Conservation (phyloP, 2,797 vertebrate genomes). For the Anabacerthia variegaticeps region DNA sequence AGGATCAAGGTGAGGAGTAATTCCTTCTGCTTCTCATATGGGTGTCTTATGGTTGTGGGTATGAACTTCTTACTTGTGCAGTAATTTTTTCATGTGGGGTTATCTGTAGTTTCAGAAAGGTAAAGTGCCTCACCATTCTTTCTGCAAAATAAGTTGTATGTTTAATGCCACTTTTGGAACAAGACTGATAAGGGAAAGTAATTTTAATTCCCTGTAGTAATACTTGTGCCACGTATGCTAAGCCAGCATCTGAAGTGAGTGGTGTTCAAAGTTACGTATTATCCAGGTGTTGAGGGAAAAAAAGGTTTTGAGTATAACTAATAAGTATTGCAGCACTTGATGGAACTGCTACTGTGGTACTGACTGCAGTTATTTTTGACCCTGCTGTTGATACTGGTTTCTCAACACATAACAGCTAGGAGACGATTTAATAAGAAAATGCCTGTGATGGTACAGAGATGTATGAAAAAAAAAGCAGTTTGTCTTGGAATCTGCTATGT, state of each 20-base stretch:
- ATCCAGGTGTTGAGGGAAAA: not conserved
- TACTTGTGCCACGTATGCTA: not conserved
- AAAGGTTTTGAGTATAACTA: not conserved
- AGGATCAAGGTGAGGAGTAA: conserved; percentile 90
- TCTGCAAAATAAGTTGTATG: not conserved
- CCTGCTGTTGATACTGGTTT: not conserved
- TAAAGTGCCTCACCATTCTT: not conserved
- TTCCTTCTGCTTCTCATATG: not conserved
- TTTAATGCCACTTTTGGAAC: not conserved
- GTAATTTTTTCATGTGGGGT: not conserved
- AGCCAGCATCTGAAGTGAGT: not conserved
- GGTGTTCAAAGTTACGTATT: not conserved
- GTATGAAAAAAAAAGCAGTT: not conserved
- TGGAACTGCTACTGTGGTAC: not conserved
- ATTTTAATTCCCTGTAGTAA: not conserved
- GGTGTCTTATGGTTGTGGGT: not conserved
- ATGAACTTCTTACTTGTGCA: not conserved
- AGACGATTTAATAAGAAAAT: not conserved
- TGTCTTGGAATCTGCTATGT: not conserved
- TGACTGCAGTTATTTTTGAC: not conserved
- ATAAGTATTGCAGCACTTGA: not conserved
- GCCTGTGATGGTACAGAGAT: not conserved
- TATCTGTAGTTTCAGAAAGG: not conserved
- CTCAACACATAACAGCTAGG: not conserved
- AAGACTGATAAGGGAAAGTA: not conserved